Evolutionary conservation across 2,113 vertebrate genomes (phyloP).

Genomic region (Aix galericulata): DNA sequence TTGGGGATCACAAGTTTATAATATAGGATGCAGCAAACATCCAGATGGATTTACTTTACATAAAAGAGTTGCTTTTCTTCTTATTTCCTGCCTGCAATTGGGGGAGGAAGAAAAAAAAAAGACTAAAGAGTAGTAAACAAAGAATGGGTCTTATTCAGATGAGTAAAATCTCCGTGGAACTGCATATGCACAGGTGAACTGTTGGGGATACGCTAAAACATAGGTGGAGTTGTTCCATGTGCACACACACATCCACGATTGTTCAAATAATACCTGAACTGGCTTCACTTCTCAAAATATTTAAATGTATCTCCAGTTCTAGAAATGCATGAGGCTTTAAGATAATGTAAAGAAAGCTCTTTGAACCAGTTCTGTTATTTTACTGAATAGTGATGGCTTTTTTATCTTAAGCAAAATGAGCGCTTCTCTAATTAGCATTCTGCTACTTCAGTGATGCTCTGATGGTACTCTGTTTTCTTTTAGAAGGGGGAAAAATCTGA

Average conservation of each 20-base stretch:
- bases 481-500: background rate
- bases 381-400: background rate
- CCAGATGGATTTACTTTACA: constrained; percentile 85
- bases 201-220: background rate
- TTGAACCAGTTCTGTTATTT: background rate
- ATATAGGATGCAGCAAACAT: constrained; percentile 79
- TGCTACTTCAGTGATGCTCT: background rate
- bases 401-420: background rate
- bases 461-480: background rate
- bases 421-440: background rate
- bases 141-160: constrained; percentile 56
- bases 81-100: constrained; percentile 80
- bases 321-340: background rate
- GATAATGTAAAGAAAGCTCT: background rate
- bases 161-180: constrained; percentile 41
- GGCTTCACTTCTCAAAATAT: background rate
- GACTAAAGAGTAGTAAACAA: constrained; percentile 74
- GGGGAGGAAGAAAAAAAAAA: constrained; percentile 40
- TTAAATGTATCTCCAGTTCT: background rate
- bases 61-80: constrained; percentile 82
- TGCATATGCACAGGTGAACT: background rate
- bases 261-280: constrained; percentile 6
- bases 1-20: constrained; percentile 84
- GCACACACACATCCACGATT: background rate
- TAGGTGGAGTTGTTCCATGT: background rate